Base-by-base conservation (phyloP, 1,140 invertebrate genomes). In the Microplitis demolitor region DNA sequence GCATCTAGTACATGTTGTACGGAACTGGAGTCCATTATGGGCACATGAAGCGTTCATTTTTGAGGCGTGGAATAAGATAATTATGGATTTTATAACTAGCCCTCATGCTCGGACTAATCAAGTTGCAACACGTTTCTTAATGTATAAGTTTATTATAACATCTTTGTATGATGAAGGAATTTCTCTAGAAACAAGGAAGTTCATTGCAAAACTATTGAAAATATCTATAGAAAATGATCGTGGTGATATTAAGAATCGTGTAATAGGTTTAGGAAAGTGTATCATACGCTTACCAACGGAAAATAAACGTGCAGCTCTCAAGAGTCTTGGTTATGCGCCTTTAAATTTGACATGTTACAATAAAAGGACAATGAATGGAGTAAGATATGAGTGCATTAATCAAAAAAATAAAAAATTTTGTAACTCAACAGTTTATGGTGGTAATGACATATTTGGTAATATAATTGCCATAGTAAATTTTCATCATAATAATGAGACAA, bases 21-120 rank as follows among this genome's bases (percentile, higher is more conserved):
- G 4, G 2, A 24, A 24, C 2, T 24, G 24, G 24, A 2, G 24
- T 24, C 39, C 39, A 45, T 0, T 9, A 45, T 11, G 6, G 6
- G 6, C 6, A 45, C 6, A 9, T 1, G 24, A 51, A 0, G 69
- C 71, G 2, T 76, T 73, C 37, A 37, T 54, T 3, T 76, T 76
- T 58, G 75, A 76, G 66, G 51, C 74, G 0, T 76, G 71, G 67
- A 76, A 76, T 63, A 53, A 35, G 8, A 70, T 0, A 24, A 24
- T 24, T 24, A 24, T 24, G 6, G 37, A 39, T 39, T 39, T 39
- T 39, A 5, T 39, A 3, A 76, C 39, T n/a, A 73, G 71, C 35
- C 53, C 74, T 24, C 58, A 68, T 56, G 71, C 8, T 16, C 50
- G 71, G 34, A 33, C 14, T 37, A 37, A 70, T 16, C 74, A 76